These are phyloP conservation scores for Rhinichthys osculus DNA, from an alignment of 2,797 vertebrate genomes.

Conservation along the genomic window DNA sequence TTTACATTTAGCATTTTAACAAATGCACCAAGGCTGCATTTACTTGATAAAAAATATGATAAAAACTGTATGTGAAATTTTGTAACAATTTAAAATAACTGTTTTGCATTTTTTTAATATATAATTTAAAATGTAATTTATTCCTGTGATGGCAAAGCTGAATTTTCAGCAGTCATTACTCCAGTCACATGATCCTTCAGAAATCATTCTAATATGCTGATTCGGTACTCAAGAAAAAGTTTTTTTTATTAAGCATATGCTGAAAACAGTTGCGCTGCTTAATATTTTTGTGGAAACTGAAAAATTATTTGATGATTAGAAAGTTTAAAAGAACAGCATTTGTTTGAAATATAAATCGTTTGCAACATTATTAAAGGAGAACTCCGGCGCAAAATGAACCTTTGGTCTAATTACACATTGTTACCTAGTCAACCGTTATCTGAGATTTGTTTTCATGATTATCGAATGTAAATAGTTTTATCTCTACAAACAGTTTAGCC, in stretches of 20 bases:
- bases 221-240: background rate
- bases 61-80: background rate
- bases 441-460: too few relatives aligned
- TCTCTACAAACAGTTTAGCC: too few relatives aligned
- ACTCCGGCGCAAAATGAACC: too few relatives aligned
- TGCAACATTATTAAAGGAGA: background rate
- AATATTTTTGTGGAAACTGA: background rate
- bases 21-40: background rate
- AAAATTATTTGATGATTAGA: too few relatives aligned
- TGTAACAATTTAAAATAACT: background rate
- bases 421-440: too few relatives aligned
- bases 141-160: background rate
- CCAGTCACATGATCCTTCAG: background rate
- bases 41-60: background rate
- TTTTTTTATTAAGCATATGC: background rate
- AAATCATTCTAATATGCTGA: background rate
- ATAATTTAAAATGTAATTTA: background rate
- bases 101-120: background rate
- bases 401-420: too few relatives aligned
- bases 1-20: too few relatives aligned
- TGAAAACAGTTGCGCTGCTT: background rate
- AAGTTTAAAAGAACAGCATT: too few relatives aligned
- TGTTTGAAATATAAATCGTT: background rate
- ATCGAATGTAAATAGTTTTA: too few relatives aligned
- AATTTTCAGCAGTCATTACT: background rate